Evolutionary conservation across 2,888 invertebrate genomes (phyloP).

Genomic region (Homarus gammarus): DNA sequence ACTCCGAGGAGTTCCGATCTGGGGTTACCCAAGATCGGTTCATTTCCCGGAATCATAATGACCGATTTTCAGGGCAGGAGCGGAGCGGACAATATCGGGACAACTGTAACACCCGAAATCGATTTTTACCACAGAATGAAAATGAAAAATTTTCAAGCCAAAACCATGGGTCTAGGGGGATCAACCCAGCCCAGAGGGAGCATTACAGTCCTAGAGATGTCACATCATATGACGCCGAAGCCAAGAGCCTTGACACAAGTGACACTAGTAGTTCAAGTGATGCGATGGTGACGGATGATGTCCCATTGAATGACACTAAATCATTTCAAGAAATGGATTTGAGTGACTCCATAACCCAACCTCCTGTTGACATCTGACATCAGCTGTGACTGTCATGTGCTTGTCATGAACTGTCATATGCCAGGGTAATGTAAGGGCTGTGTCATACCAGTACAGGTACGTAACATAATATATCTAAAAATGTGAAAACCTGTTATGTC

Average conservation of each 20-base stretch:
- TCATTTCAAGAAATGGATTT: constrained; percentile 72
- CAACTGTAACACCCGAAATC: constrained; percentile 34
- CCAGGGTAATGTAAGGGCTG: too few relatives aligned
- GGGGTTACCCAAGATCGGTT: constrained; percentile 52
- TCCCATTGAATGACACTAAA: constrained; percentile 62
- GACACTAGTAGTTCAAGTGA: constrained; percentile 68
- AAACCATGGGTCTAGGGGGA: too few relatives aligned
- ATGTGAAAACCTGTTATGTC: too few relatives aligned
- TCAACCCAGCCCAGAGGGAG: constrained; percentile 16
- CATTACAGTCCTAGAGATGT: constrained; percentile 4
- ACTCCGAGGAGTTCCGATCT: constrained; percentile 24
- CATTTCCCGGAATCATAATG: constrained; percentile 48
- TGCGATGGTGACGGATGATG: constrained; percentile 73
- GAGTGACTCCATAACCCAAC: constrained; percentile 66
- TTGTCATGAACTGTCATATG: too few relatives aligned
- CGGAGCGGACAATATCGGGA: constrained; percentile 10
- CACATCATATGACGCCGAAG: too few relatives aligned
- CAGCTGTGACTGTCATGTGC: constrained; percentile 68
- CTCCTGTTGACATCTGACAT: constrained; percentile 72
- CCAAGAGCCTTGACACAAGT: constrained; percentile 56
- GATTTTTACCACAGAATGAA: constrained; percentile 27
- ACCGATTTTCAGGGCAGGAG: constrained; percentile 46
- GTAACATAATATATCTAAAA: too few relatives aligned
- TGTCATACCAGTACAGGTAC: constrained; percentile 33
- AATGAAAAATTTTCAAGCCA: not conserved